A percentile compares a stretch with the other conserved stretches of the same genome.
Evolutionary conservation across 2,113 vertebrate species (phyloP).

Genomic region (Lampris incognitus): DNA sequence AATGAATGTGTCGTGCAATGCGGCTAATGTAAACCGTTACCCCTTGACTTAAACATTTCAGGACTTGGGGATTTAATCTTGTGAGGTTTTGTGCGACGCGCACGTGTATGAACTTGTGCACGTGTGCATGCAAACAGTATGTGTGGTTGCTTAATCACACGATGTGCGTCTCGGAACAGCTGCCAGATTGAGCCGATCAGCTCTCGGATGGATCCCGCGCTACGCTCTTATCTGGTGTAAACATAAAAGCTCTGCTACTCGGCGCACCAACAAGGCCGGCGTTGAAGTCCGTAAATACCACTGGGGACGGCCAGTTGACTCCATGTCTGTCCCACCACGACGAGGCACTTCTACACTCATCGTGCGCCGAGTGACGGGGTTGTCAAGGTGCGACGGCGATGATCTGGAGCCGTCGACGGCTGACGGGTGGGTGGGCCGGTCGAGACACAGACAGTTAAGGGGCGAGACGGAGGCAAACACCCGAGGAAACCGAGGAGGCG

Average conservation of each 20-base stretch:
- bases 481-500: background rate
- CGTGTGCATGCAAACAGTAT: background rate
- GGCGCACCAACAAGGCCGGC: conserved; percentile 57
- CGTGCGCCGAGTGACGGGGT: conserved; percentile 37
- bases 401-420: conserved; percentile 50
- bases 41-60: too few species aligned
- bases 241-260: conserved; percentile 58
- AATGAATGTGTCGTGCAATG: too few species aligned
- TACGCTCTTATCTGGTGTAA: conserved; percentile 53
- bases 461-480: background rate
- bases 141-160: conserved; percentile 4
- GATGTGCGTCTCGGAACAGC: background rate
- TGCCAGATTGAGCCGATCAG: conserved; percentile 31
- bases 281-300: conserved; percentile 69
- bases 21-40: too few species aligned
- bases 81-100: too few species aligned
- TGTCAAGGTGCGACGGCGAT: conserved; percentile 39
- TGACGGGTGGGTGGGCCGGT: conserved; percentile 39
- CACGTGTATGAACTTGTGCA: background rate
- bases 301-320: conserved; percentile 45
- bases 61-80: too few species aligned
- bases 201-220: conserved; percentile 24
- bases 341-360: conserved; percentile 55
- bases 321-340: conserved; percentile 66
- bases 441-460: background rate